Percentiles rank a stretch among this genome's conserved stretches.
These are phyloP conservation scores for Escarpia spicata DNA, from an alignment of 2,888 invertebrate species.

Conservation along the genomic window DNA sequence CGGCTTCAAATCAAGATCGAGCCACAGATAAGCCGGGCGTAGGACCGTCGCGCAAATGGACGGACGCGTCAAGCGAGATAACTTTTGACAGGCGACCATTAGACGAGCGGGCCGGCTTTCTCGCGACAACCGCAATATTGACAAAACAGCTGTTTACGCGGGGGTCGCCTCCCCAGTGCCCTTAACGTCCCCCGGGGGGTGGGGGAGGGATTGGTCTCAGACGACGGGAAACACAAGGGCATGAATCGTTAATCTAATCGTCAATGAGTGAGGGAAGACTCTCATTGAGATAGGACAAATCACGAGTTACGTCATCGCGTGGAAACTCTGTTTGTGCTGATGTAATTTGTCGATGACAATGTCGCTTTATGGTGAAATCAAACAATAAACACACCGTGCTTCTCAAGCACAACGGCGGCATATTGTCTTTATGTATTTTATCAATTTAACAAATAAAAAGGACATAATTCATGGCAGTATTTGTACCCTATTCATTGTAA, in stretches of 20 bases:
- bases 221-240: conserved; percentile 3
- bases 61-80: conserved; percentile 16
- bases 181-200: not conserved
- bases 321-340: not conserved
- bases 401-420: too few species aligned
- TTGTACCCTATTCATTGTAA: too few species aligned
- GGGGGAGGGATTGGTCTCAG: not conserved
- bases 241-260: not conserved
- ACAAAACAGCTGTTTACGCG: conserved; percentile 16
- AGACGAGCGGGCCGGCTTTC: not conserved
- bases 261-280: not conserved
- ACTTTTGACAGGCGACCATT: conserved; percentile 3
- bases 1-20: conserved; percentile 16
- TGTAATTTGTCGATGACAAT: not conserved
- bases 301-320: not conserved
- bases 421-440: too few species aligned
- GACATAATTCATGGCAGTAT: too few species aligned
- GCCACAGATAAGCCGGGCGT: not conserved
- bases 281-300: not conserved
- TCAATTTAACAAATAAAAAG: too few species aligned
- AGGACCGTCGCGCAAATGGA: not conserved
- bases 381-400: not conserved
- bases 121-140: conserved; percentile 7
- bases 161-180: not conserved
- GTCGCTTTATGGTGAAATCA: not conserved